Evolutionary conservation across 2,888 invertebrate genomes (phyloP).

Genomic region (Heliconius sara): DNA sequence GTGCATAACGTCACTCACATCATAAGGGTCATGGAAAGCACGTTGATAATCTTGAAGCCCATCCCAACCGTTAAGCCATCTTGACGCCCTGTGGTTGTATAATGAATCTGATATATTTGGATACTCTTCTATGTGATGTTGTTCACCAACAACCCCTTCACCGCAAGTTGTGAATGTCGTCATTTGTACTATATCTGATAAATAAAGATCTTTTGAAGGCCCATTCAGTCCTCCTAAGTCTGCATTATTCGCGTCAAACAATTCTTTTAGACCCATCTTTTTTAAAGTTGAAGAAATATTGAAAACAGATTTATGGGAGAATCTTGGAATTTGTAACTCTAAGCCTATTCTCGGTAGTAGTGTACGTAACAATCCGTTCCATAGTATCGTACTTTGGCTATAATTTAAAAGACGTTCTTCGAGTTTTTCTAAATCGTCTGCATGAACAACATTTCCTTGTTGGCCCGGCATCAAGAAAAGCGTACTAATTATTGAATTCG

Average conservation of each 20-base stretch:
- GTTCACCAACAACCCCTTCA: conserved; percentile 87
- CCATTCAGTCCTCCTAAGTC: conserved; percentile 93
- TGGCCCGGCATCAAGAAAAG: conserved; percentile 94
- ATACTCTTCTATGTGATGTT: conserved; percentile 92
- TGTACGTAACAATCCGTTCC: conserved; percentile 89
- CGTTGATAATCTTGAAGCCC: conserved; percentile 87
- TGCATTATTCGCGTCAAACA: conserved; percentile 90
- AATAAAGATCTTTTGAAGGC: conserved; percentile 89
- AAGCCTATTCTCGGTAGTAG: conserved; percentile 90
- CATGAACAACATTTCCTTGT: conserved; percentile 91
- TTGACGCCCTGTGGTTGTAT: conserved; percentile 69
- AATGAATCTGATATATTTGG: conserved; percentile 85
- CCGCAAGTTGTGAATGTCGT: conserved; percentile 94
- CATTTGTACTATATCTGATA: conserved; percentile 93
- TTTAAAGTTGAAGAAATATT: conserved; percentile 91
- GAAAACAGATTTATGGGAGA: conserved; percentile 91
- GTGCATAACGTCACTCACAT: conserved; percentile 78
- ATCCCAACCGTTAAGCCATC: conserved; percentile 79
- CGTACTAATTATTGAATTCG: conserved; percentile 89
- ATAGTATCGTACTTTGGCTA: conserved; percentile 87
- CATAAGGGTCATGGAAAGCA: conserved; percentile 87
- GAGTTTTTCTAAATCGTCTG: conserved; percentile 89
- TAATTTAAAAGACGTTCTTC: conserved; percentile 88
- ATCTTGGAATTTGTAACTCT: conserved; percentile 93
- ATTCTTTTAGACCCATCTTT: conserved; percentile 91